Evolutionary conservation across 1,140 invertebrate genomes (phyloP), one percentile per base, ranked within the genome.

Genomic region (Acromyrmex heyeri): DNA sequence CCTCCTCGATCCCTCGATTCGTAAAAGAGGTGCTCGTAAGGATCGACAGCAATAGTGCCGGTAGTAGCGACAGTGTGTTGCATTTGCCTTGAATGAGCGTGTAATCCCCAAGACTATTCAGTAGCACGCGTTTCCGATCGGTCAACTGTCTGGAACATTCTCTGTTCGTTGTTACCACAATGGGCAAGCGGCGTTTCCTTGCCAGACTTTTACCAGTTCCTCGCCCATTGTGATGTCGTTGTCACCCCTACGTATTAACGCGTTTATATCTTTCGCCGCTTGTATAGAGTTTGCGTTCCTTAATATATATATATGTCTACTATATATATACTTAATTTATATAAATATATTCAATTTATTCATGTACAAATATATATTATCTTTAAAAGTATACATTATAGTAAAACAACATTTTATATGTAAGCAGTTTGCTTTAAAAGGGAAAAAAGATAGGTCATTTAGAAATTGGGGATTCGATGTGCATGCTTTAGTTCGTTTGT

Each of bases 191-290:
- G 79, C 88, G 90, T 92, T 93, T 93, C 90, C 90, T 87, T 87
- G 79, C 87, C 27, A 38, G 79, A 83, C 69, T 73, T 83, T 83
- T 83, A 83, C 79, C 38, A 38, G 21, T 21, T 50, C 38, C 79
- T 59, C 34, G 53, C 12, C 92, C 86, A 95, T 94, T 94, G 93
- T 93, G 87, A 91, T 87, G 88, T 82, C 87, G 88, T 92, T 92
- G 93, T 94, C 88, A 91, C 44, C 18, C 21, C 53, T 21, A 75
- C 91, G 82, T 93, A 90, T 93, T 82, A 70, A 24, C 55, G 55
- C 55, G 44, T 48, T 73, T 83, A 14, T 61, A 48, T 62, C 24
- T 55, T 21, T 24, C 3, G 12, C 48, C 30, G 55, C 34, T 38
- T 8, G 18, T 18, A 48, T 7, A 69, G n/a, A 24, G 34, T 24